These are phyloP conservation scores for Pseudopodoces humilis DNA, from an alignment of 2,113 vertebrate species.

Conservation along the genomic window DNA sequence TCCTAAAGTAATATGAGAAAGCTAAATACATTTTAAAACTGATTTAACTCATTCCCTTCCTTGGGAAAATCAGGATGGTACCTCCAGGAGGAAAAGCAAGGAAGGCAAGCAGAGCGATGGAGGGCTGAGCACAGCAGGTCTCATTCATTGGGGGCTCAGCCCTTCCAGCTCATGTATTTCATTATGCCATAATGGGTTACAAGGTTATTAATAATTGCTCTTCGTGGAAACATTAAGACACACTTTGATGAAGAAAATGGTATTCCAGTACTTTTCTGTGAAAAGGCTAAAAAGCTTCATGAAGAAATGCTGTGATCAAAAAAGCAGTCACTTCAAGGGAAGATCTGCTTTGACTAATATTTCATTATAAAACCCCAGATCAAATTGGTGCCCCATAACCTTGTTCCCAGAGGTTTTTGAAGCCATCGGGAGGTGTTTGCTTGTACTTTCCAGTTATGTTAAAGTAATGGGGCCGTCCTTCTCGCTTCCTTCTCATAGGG, in stretches of 20 bases:
- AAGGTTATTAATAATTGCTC: background rate
- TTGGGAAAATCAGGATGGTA: background rate
- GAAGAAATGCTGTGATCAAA: background rate
- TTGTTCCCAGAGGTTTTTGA: background rate
- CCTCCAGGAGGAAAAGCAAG: background rate
- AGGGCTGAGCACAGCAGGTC: background rate
- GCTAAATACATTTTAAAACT: background rate
- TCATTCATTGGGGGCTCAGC: fast-evolving
- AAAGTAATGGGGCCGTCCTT: background rate
- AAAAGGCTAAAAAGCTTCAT: background rate
- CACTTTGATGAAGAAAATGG: background rate
- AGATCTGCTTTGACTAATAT: background rate
- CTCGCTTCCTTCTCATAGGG: background rate
- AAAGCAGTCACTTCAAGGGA: background rate
- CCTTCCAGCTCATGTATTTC: background rate
- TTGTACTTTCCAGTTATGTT: background rate
- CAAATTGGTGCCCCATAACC: background rate
- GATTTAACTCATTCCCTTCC: background rate
- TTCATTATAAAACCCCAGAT: background rate
- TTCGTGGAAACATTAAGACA: background rate
- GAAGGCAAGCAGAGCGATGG: background rate
- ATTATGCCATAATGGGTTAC: fast-evolving
- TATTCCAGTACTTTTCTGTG: background rate
- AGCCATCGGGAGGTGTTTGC: background rate
- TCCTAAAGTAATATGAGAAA: background rate